These are phyloP conservation scores for Pristionchus japonicus DNA, from an alignment of 2,888 invertebrate species.

Conservation along the genomic window DNA sequence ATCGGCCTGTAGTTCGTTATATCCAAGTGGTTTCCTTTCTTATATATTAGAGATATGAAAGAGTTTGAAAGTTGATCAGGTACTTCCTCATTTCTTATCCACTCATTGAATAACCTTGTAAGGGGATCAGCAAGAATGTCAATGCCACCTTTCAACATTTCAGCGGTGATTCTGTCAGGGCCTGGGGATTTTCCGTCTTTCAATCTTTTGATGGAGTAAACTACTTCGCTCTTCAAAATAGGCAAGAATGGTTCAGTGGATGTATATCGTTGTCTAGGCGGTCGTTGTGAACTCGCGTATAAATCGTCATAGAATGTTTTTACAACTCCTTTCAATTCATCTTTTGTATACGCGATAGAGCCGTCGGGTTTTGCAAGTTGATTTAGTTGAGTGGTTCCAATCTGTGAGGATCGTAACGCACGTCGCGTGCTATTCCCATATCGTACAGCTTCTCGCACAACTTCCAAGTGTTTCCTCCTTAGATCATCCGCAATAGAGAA, in stretches of 20 bases:
- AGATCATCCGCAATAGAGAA: background rate
- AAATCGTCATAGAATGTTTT: background rate
- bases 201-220: background rate
- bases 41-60: constrained; percentile 44
- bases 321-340: background rate
- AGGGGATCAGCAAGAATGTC: background rate
- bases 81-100: background rate
- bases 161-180: background rate
- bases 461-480: background rate
- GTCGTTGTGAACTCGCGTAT: background rate
- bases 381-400: background rate
- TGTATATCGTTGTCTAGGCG: background rate
- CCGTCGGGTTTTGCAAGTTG: background rate
- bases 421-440: background rate
- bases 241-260: background rate
- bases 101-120: background rate
- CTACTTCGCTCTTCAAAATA: background rate
- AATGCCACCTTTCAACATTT: background rate
- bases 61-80: constrained; percentile 43
- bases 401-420: background rate
- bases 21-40: constrained; percentile 50
- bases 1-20: constrained; percentile 52
- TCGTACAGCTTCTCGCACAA: background rate
- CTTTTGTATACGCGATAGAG: background rate
- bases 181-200: background rate